phyloP scores from a whole-genome alignment of 2,888 invertebrate species.

The Troglohyphantes excavatus region DNA sequence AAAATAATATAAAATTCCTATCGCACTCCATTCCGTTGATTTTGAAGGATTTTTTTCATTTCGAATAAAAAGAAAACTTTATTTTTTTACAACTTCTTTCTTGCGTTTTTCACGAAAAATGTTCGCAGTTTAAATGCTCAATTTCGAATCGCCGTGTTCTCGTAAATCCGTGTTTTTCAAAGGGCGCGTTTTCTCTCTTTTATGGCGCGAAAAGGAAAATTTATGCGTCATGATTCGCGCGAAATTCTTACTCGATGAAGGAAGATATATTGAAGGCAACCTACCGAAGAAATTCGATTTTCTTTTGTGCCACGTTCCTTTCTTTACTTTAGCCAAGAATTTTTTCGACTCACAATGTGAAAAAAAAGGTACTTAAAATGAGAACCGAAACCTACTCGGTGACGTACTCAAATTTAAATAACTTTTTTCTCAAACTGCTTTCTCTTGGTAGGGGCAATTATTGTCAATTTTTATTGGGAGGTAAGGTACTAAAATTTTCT shows the following conservation, averaged over 20 bases:
- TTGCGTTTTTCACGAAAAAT: neutral
- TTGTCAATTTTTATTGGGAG: too few species aligned
- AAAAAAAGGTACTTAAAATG: too few species aligned
- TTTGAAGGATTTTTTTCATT: neutral
- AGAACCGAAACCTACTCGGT: too few species aligned
- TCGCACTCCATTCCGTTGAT: neutral
- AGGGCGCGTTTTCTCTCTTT: neutral
- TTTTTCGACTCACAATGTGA: too few species aligned
- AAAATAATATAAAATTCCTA: conserved; percentile 13
- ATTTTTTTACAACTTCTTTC: conserved; percentile 8
- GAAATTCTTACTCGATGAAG: neutral
- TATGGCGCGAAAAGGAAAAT: neutral
- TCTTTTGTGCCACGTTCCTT: neutral
- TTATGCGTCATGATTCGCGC: neutral
- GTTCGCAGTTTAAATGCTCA: neutral
- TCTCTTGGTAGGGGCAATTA: too few species aligned
- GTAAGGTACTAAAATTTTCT: too few species aligned
- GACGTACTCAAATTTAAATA: too few species aligned
- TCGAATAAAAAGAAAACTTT: neutral
- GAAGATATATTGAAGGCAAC: neutral
- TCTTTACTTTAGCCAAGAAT: too few species aligned
- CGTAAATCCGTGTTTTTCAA: conserved; percentile 1
- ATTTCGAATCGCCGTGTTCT: conserved; percentile 3
- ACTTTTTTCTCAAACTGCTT: too few species aligned
- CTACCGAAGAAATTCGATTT: conserved; percentile 14